Percentiles rank a stretch among this genome's conserved stretches.
Evolutionary conservation across 2,113 vertebrate species (phyloP).

Genomic region (Hemiscyllium ocellatum): DNA sequence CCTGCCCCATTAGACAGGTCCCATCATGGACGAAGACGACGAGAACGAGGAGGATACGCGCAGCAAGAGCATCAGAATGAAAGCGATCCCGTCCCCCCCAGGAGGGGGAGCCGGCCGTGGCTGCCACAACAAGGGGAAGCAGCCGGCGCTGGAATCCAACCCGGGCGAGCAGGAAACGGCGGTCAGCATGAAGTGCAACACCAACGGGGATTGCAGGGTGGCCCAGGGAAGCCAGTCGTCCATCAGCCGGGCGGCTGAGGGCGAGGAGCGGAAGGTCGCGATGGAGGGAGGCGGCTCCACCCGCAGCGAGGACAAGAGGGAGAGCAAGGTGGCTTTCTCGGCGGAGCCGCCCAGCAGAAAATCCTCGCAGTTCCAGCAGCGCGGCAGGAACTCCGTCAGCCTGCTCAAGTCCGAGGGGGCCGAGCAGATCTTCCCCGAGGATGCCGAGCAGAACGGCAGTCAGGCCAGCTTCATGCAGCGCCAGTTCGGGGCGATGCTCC

Average conservation of each 20-base stretch:
- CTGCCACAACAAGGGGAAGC: conserved; percentile 53
- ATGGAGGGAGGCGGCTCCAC: conserved; percentile 49
- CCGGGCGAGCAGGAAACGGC: conserved; percentile 38
- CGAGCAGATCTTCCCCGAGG: conserved; percentile 61
- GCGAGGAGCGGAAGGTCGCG: conserved; percentile 54
- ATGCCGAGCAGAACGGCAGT: conserved; percentile 63
- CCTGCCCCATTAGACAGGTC: conserved; percentile 43
- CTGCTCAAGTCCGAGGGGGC: conserved; percentile 60
- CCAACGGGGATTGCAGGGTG: conserved; percentile 67
- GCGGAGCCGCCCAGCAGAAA: not conserved
- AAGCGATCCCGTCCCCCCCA: conserved; percentile 47
- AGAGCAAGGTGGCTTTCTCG: not conserved
- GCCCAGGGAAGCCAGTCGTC: conserved; percentile 60
- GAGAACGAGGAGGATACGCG: conserved; percentile 58
- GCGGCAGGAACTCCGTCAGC: conserved; percentile 51
- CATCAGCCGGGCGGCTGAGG: conserved; percentile 38
- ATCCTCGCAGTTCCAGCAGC: not conserved
- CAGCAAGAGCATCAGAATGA: conserved; percentile 49
- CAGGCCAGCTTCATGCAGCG: conserved; percentile 88
- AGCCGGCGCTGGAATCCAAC: conserved; percentile 40
- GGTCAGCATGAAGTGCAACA: conserved; percentile 63
- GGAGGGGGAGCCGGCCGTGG: conserved; percentile 60
- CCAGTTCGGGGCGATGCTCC: conserved; percentile 88
- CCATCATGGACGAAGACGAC: conserved; percentile 53
- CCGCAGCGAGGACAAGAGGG: not conserved